A percentile compares a stretch with the other conserved stretches of the same genome.
These are phyloP conservation scores for Poeciliopsis retropinna DNA, from an alignment of 2,113 vertebrate species.

Conservation along the genomic window DNA sequence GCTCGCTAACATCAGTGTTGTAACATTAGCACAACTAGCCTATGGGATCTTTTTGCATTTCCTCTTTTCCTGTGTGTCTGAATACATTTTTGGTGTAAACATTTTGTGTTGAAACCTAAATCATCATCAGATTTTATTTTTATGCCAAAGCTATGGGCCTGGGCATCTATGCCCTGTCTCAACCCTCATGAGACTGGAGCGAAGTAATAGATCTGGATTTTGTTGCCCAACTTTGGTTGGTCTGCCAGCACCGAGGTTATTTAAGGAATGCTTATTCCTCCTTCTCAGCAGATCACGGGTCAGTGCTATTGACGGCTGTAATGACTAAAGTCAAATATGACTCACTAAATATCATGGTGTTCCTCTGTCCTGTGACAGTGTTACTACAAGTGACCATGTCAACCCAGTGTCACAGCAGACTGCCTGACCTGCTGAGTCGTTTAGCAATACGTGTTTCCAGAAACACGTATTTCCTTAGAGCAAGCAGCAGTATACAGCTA, in stretches of 20 bases:
- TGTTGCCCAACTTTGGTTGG: slow-evolving; percentile 57
- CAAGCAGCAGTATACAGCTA: not conserved
- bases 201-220: slow-evolving; percentile 53
- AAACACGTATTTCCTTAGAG: slow-evolving; percentile 3
- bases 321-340: slow-evolving; percentile 70
- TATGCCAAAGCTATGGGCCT: not conserved
- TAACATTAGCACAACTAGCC: too few relatives aligned
- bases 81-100: too few relatives aligned
- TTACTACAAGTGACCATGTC: slow-evolving; percentile 46
- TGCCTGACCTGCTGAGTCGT: slow-evolving; percentile 29
- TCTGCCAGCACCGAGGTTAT: slow-evolving; percentile 61
- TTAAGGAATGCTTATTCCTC: slow-evolving; percentile 77
- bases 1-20: too few relatives aligned
- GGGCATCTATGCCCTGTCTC: not conserved
- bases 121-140: not conserved
- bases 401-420: slow-evolving; percentile 31
- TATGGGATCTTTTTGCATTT: too few relatives aligned
- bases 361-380: slow-evolving; percentile 32
- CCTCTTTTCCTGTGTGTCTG: too few relatives aligned
- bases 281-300: slow-evolving; percentile 62
- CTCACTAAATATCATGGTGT: slow-evolving; percentile 75
- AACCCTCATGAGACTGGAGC: not conserved
- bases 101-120: too few relatives aligned
- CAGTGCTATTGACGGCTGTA: slow-evolving; percentile 58
- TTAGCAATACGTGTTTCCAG: slow-evolving; percentile 3